These are phyloP conservation scores for Pristionchus pacificus DNA, from an alignment of 1,140 invertebrate species.

Conservation along the genomic window DNA sequence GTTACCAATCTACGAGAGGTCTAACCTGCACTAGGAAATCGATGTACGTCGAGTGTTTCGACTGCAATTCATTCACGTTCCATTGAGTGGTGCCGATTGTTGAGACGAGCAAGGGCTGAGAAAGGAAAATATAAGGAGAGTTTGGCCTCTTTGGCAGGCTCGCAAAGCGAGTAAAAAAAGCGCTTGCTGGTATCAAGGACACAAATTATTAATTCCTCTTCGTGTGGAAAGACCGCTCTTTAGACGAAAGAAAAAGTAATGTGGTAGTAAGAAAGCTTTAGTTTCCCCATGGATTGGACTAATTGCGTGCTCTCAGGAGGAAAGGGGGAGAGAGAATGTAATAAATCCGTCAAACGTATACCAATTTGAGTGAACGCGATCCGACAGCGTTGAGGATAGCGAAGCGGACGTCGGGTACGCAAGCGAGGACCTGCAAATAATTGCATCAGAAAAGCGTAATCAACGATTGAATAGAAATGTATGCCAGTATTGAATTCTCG, in stretches of 20 bases:
- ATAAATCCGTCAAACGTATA: constrained; percentile 45
- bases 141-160: too few species aligned
- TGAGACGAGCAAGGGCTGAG: constrained; percentile 65
- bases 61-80: constrained; percentile 88
- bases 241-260: too few species aligned
- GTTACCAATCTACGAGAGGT: neutral
- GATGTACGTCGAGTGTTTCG: constrained; percentile 83
- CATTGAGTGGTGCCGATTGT: constrained; percentile 83
- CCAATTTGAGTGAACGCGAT: constrained; percentile 73
- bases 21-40: constrained; percentile 63
- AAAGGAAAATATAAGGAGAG: neutral
- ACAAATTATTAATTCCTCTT: too few species aligned
- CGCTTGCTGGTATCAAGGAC: too few species aligned
- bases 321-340: too few species aligned
- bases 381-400: constrained; percentile 81
- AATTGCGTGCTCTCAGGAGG: too few species aligned
- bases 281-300: too few species aligned
- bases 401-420: constrained; percentile 68
- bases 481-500: too few species aligned
- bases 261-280: too few species aligned
- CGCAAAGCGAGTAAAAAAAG: too few species aligned
- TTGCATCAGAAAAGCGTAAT: neutral
- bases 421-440: constrained; percentile 58
- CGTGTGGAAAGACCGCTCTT: too few species aligned
- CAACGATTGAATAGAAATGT: too few species aligned